A percentile compares a stretch with the other conserved stretches of the same genome.
Conservation (phyloP, 2,797 vertebrate genomes). For the Anguilla anguilla region DNA sequence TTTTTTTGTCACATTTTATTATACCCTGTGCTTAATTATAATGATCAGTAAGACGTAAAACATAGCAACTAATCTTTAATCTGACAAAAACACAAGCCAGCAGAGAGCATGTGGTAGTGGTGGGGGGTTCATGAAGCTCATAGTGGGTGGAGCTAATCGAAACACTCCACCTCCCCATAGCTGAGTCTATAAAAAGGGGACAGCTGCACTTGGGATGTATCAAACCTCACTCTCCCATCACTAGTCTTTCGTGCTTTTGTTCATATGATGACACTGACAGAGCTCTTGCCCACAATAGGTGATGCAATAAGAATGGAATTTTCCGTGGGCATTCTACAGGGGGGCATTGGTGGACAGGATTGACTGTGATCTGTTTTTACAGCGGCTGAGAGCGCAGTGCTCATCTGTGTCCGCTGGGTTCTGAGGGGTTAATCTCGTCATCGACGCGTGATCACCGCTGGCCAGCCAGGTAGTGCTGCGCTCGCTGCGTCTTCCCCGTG, state of each 20-base stretch:
- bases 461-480: slow-evolving; percentile 24
- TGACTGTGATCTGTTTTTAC: neutral
- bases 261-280: neutral
- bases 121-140: neutral
- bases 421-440: neutral
- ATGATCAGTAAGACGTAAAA: neutral
- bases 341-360: neutral
- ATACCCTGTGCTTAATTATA: neutral
- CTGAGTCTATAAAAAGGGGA: neutral
- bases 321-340: neutral
- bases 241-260: neutral
- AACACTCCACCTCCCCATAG: neutral
- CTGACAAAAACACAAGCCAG: neutral
- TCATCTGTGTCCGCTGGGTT: neutral
- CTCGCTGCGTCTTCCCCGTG: slow-evolving; percentile 45
- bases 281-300: too few relatives aligned
- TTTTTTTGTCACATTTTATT: neutral
- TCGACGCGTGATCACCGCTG: neutral
- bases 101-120: neutral
- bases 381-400: neutral
- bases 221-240: neutral
- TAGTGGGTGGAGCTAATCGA: neutral
- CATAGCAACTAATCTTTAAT: neutral
- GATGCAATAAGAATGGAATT: neutral
- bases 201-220: neutral